Conservation (phyloP, 1,140 invertebrate species). For the Muscidifurax raptorellus region DNA sequence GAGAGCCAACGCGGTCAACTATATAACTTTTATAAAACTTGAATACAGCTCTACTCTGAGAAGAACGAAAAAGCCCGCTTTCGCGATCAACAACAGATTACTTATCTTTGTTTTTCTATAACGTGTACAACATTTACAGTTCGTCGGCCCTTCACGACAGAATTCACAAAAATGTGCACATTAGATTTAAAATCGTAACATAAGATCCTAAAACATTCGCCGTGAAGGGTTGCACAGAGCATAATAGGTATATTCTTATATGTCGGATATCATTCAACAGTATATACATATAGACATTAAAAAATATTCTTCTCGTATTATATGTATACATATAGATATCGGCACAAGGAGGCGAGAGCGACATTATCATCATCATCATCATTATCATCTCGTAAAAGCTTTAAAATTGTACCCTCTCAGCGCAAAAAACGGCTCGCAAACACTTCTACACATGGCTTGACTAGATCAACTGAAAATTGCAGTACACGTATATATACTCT, state of each 20-base stretch:
- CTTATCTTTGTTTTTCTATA: neutral
- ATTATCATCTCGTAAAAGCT: neutral
- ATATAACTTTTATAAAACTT: neutral
- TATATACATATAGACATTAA: neutral
- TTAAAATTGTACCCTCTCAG: neutral
- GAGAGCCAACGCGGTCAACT: neutral
- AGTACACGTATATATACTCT: neutral
- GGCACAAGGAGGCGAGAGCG: neutral
- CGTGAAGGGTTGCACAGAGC: neutral
- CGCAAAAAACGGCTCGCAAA: neutral
- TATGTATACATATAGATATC: conserved; percentile 12
- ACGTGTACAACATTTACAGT: neutral
- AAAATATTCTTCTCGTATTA: conserved; percentile 13
- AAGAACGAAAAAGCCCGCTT: neutral
- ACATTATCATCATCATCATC: neutral
- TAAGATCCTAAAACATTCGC: neutral
- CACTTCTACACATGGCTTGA: conserved; percentile 15
- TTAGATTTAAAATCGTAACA: neutral
- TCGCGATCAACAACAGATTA: no score
- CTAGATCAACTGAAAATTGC: conserved; percentile 40
- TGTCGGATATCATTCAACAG: neutral
- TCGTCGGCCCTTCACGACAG: neutral
- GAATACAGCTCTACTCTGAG: neutral
- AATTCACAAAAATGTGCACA: neutral
- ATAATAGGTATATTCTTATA: neutral